Conservation (phyloP, 2,113 vertebrate genomes). For the Peromyscus leucopus region DNA sequence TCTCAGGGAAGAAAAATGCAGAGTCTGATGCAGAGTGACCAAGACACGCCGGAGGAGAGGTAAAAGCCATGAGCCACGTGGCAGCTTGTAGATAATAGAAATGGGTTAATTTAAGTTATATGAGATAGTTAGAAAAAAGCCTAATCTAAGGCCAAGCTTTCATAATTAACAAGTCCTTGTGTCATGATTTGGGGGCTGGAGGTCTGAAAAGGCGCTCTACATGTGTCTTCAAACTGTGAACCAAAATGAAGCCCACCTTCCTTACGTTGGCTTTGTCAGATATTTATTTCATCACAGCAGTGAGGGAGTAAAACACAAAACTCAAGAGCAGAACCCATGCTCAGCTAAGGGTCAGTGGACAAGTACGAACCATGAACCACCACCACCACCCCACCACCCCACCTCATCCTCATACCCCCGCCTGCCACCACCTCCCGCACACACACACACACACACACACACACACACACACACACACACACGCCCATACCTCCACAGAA, state of each 20-base stretch:
- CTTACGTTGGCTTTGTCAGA: neutral
- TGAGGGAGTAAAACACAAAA: neutral
- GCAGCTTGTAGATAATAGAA: neutral
- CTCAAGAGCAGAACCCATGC: neutral
- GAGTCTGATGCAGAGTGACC: neutral
- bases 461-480: neutral
- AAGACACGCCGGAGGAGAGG: neutral
- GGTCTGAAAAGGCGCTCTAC: neutral
- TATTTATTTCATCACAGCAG: neutral
- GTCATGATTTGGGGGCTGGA: neutral
- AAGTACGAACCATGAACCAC: too few species aligned
- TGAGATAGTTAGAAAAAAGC: neutral
- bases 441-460: neutral
- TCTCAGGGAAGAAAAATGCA: neutral
- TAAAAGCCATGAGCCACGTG: neutral
- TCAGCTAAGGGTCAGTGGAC: accelerated
- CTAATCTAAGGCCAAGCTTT: neutral
- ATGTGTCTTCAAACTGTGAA: neutral
- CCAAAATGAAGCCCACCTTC: neutral
- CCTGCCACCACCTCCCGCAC: too few species aligned
- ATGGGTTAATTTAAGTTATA: neutral
- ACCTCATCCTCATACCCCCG: too few species aligned
- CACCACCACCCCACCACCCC: too few species aligned
- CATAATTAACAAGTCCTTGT: neutral
- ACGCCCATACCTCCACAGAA: neutral